These are phyloP conservation scores for Troides helena DNA, from an alignment of 2,888 invertebrate species.

Conservation along the genomic window DNA sequence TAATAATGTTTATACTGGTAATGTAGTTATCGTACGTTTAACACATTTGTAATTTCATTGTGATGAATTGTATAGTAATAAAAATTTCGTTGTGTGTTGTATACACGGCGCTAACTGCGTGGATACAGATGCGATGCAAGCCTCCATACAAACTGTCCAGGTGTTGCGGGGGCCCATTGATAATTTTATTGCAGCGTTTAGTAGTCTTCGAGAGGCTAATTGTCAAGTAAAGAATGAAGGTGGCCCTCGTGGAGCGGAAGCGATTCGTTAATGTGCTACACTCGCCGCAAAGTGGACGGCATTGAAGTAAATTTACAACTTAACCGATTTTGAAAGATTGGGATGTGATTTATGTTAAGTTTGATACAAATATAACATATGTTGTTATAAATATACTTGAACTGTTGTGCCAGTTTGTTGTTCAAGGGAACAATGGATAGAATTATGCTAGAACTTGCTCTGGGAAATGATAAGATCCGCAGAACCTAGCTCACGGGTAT, in stretches of 20 bases:
- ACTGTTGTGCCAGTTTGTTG: too few species aligned
- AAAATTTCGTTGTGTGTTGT: conserved; percentile 13
- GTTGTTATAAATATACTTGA: too few species aligned
- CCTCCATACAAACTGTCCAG: conserved; percentile 36
- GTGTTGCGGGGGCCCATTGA: conserved; percentile 43
- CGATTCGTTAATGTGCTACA: conserved; percentile 17
- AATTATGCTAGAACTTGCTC: too few species aligned
- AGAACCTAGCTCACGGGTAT: too few species aligned
- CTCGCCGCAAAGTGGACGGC: conserved; percentile 30
- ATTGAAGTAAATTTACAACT: conserved; percentile 20
- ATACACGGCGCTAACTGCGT: conserved; percentile 17
- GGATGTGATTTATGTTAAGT: neutral
- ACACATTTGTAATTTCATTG: neutral
- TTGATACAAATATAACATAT: too few species aligned
- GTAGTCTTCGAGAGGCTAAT: conserved; percentile 43
- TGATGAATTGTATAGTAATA: conserved; percentile 3
- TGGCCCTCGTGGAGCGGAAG: conserved; percentile 37
- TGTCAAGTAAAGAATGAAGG: conserved; percentile 41
- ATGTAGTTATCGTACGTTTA: too few species aligned
- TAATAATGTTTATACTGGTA: too few species aligned
- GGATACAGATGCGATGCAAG: conserved; percentile 9
- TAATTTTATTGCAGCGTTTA: conserved; percentile 43
- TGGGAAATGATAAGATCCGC: too few species aligned
- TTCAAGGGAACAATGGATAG: too few species aligned
- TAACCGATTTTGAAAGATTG: neutral